Percentiles rank a stretch among this genome's conserved stretches.
Evolutionary conservation across 1,140 invertebrate species (phyloP).

Genomic region (Drosophila malerkotliana): DNA sequence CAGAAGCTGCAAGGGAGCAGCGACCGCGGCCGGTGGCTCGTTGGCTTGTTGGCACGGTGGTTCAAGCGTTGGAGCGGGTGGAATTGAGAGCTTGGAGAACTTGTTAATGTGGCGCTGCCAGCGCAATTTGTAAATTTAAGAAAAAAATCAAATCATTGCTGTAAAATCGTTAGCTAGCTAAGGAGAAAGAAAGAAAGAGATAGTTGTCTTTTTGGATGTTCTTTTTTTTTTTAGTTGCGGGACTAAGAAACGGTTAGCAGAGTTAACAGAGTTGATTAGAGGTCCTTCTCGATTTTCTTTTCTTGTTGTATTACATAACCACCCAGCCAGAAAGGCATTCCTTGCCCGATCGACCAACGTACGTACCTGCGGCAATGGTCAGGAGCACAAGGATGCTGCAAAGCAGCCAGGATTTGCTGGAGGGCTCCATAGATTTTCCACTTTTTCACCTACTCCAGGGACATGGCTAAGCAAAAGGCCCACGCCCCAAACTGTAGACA

Average conservation of each 20-base stretch:
- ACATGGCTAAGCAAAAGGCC: slow-evolving; percentile 39
- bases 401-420: slow-evolving; percentile 52
- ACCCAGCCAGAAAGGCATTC: slow-evolving; percentile 20
- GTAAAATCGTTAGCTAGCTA: slow-evolving; percentile 69
- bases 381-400: slow-evolving; percentile 57
- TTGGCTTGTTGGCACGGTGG: slow-evolving; percentile 1
- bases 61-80: slow-evolving; percentile 35
- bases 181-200: slow-evolving; percentile 43
- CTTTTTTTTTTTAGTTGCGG: slow-evolving; percentile 22
- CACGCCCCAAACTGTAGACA: slow-evolving; percentile 56
- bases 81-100: slow-evolving; percentile 69
- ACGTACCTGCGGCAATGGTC: slow-evolving; percentile 68
- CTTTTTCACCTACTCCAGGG: slow-evolving; percentile 47
- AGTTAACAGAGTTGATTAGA: slow-evolving; percentile 31
- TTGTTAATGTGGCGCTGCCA: slow-evolving; percentile 81
- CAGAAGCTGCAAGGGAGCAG: slow-evolving; percentile 32
- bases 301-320: slow-evolving; percentile 57
- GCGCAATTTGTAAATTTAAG: slow-evolving; percentile 75
- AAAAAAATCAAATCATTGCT: slow-evolving; percentile 84
- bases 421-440: slow-evolving; percentile 47
- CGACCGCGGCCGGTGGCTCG: slow-evolving; percentile 19
- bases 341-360: slow-evolving; percentile 19
- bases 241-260: slow-evolving; percentile 44
- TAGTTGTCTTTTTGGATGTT: slow-evolving; percentile 28
- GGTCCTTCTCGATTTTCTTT: not conserved